Evolutionary conservation across 2,797 vertebrate species (phyloP).

Genomic region (Pelodytes ibericus): DNA sequence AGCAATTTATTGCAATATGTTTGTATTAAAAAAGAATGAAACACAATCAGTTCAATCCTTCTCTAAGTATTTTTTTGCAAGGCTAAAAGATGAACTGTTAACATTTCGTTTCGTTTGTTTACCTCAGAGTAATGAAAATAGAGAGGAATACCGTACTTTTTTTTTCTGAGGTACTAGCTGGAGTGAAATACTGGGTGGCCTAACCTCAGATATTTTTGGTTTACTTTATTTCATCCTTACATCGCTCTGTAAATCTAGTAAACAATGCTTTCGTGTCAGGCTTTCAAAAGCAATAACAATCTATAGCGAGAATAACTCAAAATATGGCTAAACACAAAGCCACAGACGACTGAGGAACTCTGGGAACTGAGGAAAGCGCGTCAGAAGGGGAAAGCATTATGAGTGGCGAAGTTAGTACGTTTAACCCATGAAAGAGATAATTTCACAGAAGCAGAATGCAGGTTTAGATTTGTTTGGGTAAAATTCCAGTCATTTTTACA

Average conservation of each 20-base stretch:
- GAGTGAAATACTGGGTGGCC: slow-evolving; percentile 20
- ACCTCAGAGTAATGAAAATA: not conserved
- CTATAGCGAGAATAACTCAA: slow-evolving; percentile 20
- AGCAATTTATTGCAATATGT: too few relatives aligned
- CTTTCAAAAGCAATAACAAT: slow-evolving; percentile 30
- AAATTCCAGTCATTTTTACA: slow-evolving; percentile 29
- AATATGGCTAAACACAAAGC: slow-evolving; percentile 39
- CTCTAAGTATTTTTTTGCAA: too few relatives aligned
- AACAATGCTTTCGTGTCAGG: slow-evolving; percentile 40
- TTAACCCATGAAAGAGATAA: slow-evolving; percentile 26
- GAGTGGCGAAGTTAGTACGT: slow-evolving; percentile 33
- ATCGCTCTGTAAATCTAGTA: slow-evolving; percentile 48
- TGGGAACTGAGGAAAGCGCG: not conserved
- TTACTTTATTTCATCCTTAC: slow-evolving; percentile 36
- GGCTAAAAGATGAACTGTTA: too few relatives aligned
- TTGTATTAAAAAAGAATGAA: too few relatives aligned
- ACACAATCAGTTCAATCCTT: too few relatives aligned
- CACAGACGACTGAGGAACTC: slow-evolving; percentile 34
- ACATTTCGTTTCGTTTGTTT: not conserved
- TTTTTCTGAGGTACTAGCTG: not conserved
- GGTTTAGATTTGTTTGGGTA: slow-evolving; percentile 12
- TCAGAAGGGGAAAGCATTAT: slow-evolving; percentile 8
- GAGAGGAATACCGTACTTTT: slow-evolving; percentile 5
- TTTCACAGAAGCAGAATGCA: slow-evolving; percentile 20
- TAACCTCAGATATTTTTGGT: slow-evolving; percentile 33